Conservation (phyloP, 2,888 invertebrate genomes). For the Drosophila imparisetae region DNA sequence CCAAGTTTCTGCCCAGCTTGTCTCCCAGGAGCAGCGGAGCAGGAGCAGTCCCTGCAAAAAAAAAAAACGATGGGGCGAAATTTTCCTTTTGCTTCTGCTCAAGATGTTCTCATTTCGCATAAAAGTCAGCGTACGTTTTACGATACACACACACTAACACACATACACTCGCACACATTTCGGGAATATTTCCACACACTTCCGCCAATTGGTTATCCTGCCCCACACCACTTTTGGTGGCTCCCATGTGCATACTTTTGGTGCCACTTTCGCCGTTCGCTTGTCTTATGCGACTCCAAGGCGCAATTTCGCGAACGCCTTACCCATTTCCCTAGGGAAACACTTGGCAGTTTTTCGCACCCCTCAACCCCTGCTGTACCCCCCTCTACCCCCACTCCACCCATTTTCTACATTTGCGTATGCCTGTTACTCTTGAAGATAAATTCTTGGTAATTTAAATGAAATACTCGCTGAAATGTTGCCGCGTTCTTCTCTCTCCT, state of each 20-base stretch:
- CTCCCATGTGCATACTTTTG: conserved; percentile 78
- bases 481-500: conserved; percentile 26
- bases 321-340: conserved; percentile 69
- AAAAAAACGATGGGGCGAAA: neutral
- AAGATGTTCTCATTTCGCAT: conserved; percentile 71
- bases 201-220: conserved; percentile 79
- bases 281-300: conserved; percentile 84
- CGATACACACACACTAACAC: conserved; percentile 50
- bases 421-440: conserved; percentile 35
- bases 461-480: conserved; percentile 68
- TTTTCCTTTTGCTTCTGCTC: conserved; percentile 43
- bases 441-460: conserved; percentile 74
- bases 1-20: conserved; percentile 35
- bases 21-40: conserved; percentile 29
- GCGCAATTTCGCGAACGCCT: conserved; percentile 83
- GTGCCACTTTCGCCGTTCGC: conserved; percentile 80
- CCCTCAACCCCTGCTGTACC: neutral
- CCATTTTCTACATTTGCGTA: conserved; percentile 41
- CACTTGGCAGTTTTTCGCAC: conserved; percentile 25
- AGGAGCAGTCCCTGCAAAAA: conserved; percentile 11
- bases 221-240: conserved; percentile 55
- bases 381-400: conserved; percentile 2
- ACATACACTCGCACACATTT: conserved; percentile 13
- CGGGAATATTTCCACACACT: neutral
- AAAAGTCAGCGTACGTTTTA: conserved; percentile 60